Base-by-base conservation (phyloP, 1,140 invertebrate species). In the Phthorimaea operculella region DNA sequence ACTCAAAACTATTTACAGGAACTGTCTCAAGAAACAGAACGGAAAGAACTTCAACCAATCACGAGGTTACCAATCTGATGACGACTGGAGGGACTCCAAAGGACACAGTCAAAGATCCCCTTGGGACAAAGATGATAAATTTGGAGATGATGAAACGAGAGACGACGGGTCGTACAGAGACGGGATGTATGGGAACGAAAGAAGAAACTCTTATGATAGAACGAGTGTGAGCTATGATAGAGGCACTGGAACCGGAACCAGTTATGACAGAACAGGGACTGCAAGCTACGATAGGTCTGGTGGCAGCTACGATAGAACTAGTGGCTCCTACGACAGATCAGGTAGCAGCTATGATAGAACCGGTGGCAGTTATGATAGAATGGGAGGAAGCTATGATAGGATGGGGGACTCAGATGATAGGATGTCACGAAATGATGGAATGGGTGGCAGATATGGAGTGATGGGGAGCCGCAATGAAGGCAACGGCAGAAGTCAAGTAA, bases 1-100 rank as follows among this genome's bases (percentile, higher is more conserved):
- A 49, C 53, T 88, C 6, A 81, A 74, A 48, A 70, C 67, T 21
- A 67, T 81, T 33, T 81, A 76, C 51, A 69, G 70, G 51, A 71
- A 63, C 36, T 83, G 78, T 52, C 54, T 79, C 21, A 79, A 74
- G 36, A 69, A 69, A 54, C 63, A 72, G 59, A 68, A 73, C 11
- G 64, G 59, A 0, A 74, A 67, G 15, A 68, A 64, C 17, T 66
- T 62, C 1, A 74, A 57, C 51, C 59, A 59, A 8, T 53, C 57
- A 51, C 57, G 59, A 36, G 53, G 51, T 16, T 56, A 58, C 16
- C 18, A 61, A n/a, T 55, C 58, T 16, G 64, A 65, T 15, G 62
- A 75, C 50, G 72, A 77, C 34, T 74, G 69, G 73, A 66, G 60
- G 21, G 69, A 72, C 7, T 49, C 64, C 8, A 61, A 60, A 21